These are phyloP conservation scores for Megastigmus dorsalis DNA, from an alignment of 2,888 invertebrate species.

Conservation along the genomic window DNA sequence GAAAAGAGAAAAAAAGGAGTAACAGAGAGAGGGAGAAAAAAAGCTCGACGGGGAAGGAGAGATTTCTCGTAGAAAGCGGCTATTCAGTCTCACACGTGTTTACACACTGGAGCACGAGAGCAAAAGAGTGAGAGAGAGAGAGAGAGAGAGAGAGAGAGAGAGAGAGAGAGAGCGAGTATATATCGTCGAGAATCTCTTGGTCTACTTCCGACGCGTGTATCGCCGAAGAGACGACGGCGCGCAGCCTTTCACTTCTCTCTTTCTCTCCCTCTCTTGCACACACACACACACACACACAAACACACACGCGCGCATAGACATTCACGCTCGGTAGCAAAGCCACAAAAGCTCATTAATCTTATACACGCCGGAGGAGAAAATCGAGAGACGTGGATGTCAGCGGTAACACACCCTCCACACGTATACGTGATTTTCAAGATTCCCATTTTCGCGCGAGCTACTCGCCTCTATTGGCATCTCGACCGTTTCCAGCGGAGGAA, in stretches of 20 bases:
- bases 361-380: slow-evolving; percentile 38
- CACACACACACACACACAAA: too few species aligned
- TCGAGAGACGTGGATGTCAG: slow-evolving; percentile 36
- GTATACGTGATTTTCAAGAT: slow-evolving; percentile 32
- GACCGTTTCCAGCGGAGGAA: background rate
- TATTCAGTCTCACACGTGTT: slow-evolving; percentile 52
- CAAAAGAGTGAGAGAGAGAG: background rate
- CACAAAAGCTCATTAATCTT: slow-evolving; percentile 56
- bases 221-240: slow-evolving; percentile 30
- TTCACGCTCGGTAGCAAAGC: slow-evolving; percentile 30
- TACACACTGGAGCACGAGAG: slow-evolving; percentile 27
- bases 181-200: slow-evolving; percentile 52
- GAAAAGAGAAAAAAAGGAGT: background rate
- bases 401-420: background rate
- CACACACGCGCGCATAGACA: too few species aligned
- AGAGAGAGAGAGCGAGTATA: background rate
- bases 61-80: slow-evolving; percentile 43
- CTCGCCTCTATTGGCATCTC: background rate
- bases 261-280: too few species aligned
- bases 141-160: background rate
- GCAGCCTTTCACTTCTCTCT: slow-evolving; percentile 31
- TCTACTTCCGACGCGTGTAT: slow-evolving; percentile 50
- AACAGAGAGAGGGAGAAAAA: background rate
- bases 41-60: background rate
- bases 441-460: slow-evolving; percentile 19